Base-by-base conservation (phyloP, 30 jellyfish, hydroid and myxozoan species). In the Hydractinia symbiolongicarpus region DNA sequence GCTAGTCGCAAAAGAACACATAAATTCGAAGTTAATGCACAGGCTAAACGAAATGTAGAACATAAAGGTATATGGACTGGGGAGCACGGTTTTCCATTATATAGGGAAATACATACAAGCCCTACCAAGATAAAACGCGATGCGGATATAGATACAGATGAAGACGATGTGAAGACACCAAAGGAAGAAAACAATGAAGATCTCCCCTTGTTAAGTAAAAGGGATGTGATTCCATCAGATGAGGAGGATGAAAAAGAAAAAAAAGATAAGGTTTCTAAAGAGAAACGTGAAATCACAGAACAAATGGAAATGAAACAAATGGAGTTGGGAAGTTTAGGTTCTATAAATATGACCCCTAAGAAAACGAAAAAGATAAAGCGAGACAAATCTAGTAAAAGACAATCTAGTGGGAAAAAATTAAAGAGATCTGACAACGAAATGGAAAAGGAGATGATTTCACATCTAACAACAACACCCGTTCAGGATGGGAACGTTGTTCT, bases 401-500 rank as follows among this genome's bases (percentile, higher is more conserved):
- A 16, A 73, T 55, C 44, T 60, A 81, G 49, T 7, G 58, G 4
- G 61, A 7, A 6, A 1, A 44, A 30, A 40, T 13, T 1, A 11
- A 66, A 30, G 54, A 64, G 71, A 8, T 44, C 14, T 7, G 62
- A 50, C 17, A 61, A 79, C 40, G 71, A 49, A 61, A n/a, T 49
- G 16, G 68, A 61, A 50, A 21, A 66, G 30, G 40, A 11, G 6
- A 15, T 40, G n/a, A 21, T 30, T 21, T n/a, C 83, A 6, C 83
- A 51, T 79, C 77, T 17, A 5, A 67, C 83, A 79, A 66, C 85
- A 15, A 55, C 14, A 54, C 79, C 79, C 5, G 19, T 13, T 61
- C 55, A 50, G 8, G 77, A 70, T 49, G 89, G 89, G 7, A 81
- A 93, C 68, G 84, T 87, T 17, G 84, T 93, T 6, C 55, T 93